Percentiles rank a stretch among this genome's conserved stretches.
These are phyloP conservation scores for Silurus asotus DNA, from an alignment of 2,113 vertebrate species.

Conservation along the genomic window DNA sequence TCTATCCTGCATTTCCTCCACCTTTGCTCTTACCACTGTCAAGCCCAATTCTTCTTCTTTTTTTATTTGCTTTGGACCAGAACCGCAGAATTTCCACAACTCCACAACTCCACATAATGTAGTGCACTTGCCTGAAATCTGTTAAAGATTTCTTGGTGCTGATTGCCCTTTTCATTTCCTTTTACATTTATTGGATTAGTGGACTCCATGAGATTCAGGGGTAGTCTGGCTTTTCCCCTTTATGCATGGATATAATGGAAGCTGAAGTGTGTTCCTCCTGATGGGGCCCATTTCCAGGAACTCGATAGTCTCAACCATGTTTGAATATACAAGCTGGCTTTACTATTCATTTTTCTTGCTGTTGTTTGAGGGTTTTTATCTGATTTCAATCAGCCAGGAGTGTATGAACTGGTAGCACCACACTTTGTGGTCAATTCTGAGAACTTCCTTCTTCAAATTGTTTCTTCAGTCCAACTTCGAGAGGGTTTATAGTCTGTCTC, in stretches of 20 bases:
- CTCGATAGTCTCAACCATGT: not conserved
- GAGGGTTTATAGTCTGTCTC: not conserved
- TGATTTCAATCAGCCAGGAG: not conserved
- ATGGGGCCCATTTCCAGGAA: not conserved
- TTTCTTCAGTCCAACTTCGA: not conserved
- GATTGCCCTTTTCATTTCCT: not conserved
- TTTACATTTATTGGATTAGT: not conserved
- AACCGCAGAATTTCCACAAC: not conserved
- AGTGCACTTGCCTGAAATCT: not conserved
- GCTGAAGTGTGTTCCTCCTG: not conserved
- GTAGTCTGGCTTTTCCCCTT: not conserved
- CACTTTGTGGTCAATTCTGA: slow-evolving; percentile 5
- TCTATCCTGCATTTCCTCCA: no score
- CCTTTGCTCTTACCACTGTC: no score
- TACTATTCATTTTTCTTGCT: not conserved
- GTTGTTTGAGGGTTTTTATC: not conserved
- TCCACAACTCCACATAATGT: not conserved
- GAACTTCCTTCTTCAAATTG: not conserved
- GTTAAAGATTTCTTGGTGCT: not conserved
- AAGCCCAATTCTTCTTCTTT: no score
- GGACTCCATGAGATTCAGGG: not conserved
- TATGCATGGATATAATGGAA: not conserved
- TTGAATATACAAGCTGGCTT: not conserved
- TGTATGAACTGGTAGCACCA: not conserved
- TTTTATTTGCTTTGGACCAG: not conserved